Percentiles rank a stretch among this genome's conserved stretches.
phyloP scores from a whole-genome alignment of 1,140 invertebrate genomes.

The Zaprionus taronus region DNA sequence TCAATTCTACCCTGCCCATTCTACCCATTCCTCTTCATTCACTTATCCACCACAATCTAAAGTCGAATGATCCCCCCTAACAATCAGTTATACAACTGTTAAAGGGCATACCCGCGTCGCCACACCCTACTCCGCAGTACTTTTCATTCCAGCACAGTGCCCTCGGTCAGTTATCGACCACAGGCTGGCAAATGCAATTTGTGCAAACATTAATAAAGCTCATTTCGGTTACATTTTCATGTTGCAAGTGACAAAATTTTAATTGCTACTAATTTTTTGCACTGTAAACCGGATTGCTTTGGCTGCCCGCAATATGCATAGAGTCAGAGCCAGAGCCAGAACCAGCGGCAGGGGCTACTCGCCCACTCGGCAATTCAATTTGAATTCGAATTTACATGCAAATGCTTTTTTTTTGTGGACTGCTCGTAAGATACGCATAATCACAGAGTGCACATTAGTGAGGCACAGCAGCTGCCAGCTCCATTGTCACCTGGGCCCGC shows the following conservation, averaged over 20 bases:
- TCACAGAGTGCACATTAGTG: conserved; percentile 22
- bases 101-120: not conserved
- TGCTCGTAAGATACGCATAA: conserved; percentile 59
- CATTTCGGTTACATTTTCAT: conserved; percentile 41
- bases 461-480: not conserved
- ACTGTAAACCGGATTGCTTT: conserved; percentile 43
- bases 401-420: conserved; percentile 36
- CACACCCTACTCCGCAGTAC: not conserved
- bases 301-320: not conserved
- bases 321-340: not conserved
- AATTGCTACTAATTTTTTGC: conserved; percentile 64
- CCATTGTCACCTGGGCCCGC: conserved; percentile 60
- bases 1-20: too few species aligned
- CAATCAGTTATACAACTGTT: not conserved
- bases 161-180: conserved; percentile 12
- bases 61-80: too few species aligned
- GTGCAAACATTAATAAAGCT: conserved; percentile 60
- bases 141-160: conserved; percentile 9
- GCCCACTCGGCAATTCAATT: conserved; percentile 51
- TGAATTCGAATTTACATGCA: conserved; percentile 51
- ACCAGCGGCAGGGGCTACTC: not conserved
- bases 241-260: conserved; percentile 62
- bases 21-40: too few species aligned
- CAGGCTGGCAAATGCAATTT: conserved; percentile 55
- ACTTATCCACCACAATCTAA: too few species aligned